phyloP scores from a whole-genome alignment of 2,113 vertebrate species.

The Anarrhichthys ocellatus region DNA sequence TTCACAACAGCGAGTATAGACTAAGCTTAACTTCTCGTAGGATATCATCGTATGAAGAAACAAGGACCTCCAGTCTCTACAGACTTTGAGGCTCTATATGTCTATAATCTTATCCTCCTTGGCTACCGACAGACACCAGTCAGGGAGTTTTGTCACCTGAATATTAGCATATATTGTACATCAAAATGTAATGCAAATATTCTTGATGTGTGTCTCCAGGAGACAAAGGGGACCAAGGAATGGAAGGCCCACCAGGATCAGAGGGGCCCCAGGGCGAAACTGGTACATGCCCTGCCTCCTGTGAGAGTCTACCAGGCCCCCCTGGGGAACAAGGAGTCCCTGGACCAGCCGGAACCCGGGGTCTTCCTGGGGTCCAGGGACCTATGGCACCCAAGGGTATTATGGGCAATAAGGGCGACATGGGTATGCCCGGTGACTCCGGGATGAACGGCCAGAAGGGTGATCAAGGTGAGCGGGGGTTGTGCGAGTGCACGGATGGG shows the following conservation, averaged over 20 bases:
- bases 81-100: not conserved
- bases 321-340: conserved; percentile 69
- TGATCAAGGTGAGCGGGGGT: conserved; percentile 66
- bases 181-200: not conserved
- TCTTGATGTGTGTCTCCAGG: conserved; percentile 67
- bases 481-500: conserved; percentile 78
- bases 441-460: conserved; percentile 77
- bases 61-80: not conserved
- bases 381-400: conserved; percentile 56
- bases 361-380: conserved; percentile 73
- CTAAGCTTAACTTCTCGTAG: too few species aligned
- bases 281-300: conserved; percentile 74
- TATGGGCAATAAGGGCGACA: conserved; percentile 70
- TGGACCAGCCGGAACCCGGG: conserved; percentile 71
- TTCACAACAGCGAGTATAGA: too few species aligned
- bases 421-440: conserved; percentile 59
- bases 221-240: conserved; percentile 78
- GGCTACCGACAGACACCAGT: not conserved
- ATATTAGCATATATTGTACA: not conserved
- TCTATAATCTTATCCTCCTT: not conserved
- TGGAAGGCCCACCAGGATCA: conserved; percentile 62
- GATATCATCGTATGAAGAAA: not conserved
- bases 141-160: not conserved
- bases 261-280: conserved; percentile 73
- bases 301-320: conserved; percentile 59